Percentiles rank a stretch among this genome's conserved stretches.
These are phyloP conservation scores for Anastrepha obliqua DNA, from an alignment of 1,140 invertebrate genomes.

Conservation along the genomic window DNA sequence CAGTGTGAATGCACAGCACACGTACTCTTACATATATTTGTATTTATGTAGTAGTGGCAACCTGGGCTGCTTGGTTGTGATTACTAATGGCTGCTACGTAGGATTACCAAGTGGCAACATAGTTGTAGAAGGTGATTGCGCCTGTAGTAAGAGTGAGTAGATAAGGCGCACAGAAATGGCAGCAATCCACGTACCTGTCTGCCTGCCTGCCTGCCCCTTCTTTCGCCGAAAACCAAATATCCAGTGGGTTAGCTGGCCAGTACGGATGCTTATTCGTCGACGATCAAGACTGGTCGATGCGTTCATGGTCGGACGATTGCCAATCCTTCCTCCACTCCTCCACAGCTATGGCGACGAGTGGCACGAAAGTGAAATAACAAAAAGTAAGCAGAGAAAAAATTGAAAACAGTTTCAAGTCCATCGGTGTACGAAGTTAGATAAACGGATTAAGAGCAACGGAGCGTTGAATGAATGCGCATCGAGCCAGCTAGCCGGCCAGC, in stretches of 20 bases:
- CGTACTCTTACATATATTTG: background rate
- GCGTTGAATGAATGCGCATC: constrained; percentile 41
- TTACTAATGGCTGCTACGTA: constrained; percentile 48
- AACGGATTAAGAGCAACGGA: constrained; percentile 70
- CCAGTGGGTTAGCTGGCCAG: constrained; percentile 38
- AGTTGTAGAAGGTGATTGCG: background rate
- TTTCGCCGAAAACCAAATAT: background rate
- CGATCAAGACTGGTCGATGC: constrained; percentile 41
- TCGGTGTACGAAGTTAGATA: constrained; percentile 74
- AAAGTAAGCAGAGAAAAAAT: constrained; percentile 1
- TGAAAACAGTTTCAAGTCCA: constrained; percentile 70
- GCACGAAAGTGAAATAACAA: constrained; percentile 22
- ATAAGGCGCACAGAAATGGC: constrained; percentile 18
- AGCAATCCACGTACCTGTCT: background rate
- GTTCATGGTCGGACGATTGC: constrained; percentile 43
- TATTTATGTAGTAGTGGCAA: constrained; percentile 6
- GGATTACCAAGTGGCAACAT: constrained; percentile 52
- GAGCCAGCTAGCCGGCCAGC: background rate
- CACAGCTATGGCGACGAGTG: constrained; percentile 59
- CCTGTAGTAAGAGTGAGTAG: background rate
- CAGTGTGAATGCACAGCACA: background rate
- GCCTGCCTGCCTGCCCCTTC: background rate
- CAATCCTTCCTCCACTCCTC: constrained; percentile 15
- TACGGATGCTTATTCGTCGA: background rate
- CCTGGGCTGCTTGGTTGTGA: background rate